These are phyloP conservation scores for Crenuchus spilurus DNA, from an alignment of 2,797 vertebrate genomes.

Conservation along the genomic window DNA sequence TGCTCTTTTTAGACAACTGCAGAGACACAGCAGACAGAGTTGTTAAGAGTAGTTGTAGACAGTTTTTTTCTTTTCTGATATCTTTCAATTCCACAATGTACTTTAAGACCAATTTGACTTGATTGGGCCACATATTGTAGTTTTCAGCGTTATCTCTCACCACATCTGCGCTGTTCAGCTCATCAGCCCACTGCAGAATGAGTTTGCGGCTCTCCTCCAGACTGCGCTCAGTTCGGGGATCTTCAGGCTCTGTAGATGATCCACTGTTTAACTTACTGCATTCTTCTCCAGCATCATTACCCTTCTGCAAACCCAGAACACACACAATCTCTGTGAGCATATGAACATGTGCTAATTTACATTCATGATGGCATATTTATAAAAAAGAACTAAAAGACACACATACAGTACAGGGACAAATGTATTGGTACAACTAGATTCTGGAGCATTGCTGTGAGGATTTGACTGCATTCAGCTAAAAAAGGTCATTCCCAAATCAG, in stretches of 20 bases:
- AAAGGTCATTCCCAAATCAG: too few species aligned
- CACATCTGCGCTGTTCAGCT: slow-evolving; percentile 72
- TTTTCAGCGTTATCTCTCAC: slow-evolving; percentile 53
- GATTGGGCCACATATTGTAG: too few species aligned
- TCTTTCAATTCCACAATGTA: too few species aligned
- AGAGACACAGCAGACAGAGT: background rate
- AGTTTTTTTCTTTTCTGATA: too few species aligned
- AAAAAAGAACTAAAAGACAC: background rate
- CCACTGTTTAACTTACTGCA: slow-evolving; percentile 6
- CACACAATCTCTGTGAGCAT: background rate
- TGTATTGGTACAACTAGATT: too few species aligned
- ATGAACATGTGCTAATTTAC: too few species aligned
- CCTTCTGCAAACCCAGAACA: slow-evolving; percentile 47
- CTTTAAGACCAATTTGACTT: too few species aligned
- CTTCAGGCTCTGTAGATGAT: slow-evolving; percentile 14
- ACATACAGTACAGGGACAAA: too few species aligned
- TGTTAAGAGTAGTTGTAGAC: too few species aligned
- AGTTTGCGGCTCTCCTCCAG: slow-evolving; percentile 77
- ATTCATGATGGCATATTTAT: background rate
- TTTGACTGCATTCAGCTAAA: too few species aligned
- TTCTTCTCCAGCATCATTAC: slow-evolving; percentile 30
- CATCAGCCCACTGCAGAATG: slow-evolving; percentile 77
- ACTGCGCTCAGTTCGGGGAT: slow-evolving; percentile 62
- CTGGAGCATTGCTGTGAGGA: too few species aligned
- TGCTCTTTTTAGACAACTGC: slow-evolving; percentile 63